Conservation (phyloP, 2,797 vertebrate genomes). For the Chiroxiphia lanceolata region DNA sequence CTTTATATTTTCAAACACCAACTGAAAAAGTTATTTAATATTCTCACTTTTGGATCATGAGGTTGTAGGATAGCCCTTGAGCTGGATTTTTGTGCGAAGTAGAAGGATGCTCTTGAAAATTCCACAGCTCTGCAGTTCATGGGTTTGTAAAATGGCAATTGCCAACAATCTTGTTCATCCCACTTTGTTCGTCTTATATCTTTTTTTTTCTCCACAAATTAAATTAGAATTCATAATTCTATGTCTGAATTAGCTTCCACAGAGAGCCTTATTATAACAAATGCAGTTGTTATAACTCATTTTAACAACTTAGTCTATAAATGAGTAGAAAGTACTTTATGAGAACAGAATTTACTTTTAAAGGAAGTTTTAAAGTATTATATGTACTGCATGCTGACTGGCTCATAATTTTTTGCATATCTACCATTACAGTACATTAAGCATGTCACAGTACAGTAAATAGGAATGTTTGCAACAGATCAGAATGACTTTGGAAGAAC, state of each 20-base stretch:
- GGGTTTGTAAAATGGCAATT: not conserved
- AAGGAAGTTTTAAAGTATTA: not conserved
- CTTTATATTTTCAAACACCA: no score
- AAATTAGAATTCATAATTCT: conserved; percentile 61
- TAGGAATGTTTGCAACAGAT: not conserved
- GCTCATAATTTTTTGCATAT: not conserved
- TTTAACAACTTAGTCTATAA: conserved; percentile 52
- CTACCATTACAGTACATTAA: not conserved
- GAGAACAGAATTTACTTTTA: conserved; percentile 34
- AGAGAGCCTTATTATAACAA: conserved; percentile 57
- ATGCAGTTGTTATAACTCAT: conserved; percentile 8
- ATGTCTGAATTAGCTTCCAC: conserved; percentile 51
- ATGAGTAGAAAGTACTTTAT: conserved; percentile 19
- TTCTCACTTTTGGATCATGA: no score
- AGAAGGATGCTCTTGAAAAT: not conserved
- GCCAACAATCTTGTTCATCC: not conserved
- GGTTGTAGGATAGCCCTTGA: no score
- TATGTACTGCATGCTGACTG: not conserved
- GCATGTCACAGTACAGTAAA: not conserved
- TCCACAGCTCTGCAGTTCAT: not conserved
- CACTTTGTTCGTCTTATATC: not conserved
- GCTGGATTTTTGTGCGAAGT: not conserved
- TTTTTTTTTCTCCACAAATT: conserved; percentile 55
- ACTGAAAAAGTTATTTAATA: no score
- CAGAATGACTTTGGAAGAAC: not conserved